Evolutionary conservation across 1,140 invertebrate genomes (phyloP), one percentile per base, ranked within the genome.

Genomic region (Aleiodes sp.): DNA sequence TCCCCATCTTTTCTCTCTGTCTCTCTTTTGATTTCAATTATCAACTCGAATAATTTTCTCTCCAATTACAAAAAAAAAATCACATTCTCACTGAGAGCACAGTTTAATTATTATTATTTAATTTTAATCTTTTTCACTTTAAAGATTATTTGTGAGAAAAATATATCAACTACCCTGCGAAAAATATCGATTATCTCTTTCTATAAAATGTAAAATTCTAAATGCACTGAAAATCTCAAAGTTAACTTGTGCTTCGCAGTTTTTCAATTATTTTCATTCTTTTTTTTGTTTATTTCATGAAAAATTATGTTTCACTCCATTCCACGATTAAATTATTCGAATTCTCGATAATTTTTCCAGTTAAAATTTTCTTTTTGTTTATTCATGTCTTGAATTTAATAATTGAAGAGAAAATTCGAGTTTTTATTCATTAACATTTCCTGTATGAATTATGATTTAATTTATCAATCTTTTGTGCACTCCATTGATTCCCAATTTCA

Each of bases 101-200:
- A n/a, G n/a, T 52, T 24, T 12, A 10, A 52, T 52, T 52, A 3
- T 24, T 19, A 4, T 24, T 52, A 21, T 24, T 4, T 52, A 24
- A 9, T 52, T 52, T 21, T 16, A 52, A 16, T 52, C 46, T 52
- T 4, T 1, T 46, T 46, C 14, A 24, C 46, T 9, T 52, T 24
- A 4, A 52, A n/a, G n/a, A 1, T 52, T 24, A 16, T 21, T 52
- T 12, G 19, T 52, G 46, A 16, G 8, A 35, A 35, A 35, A 35
- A 35, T 70, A 76, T 77, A 80, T 79, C 81, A 67, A 71, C 78
- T 83, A 78, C 78, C 62, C 76, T 77, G 76, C 81, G 79, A 84
- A 86, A 84, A 85, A 84, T 84, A 82, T 81, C 66, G 60, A 35
- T 76, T 79, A 78, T 80, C 59, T 78, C 75, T 83, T 71, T 81